Percentiles rank a stretch among this genome's conserved stretches.
phyloP scores from a whole-genome alignment of 2,113 vertebrate species.

The Hydrolagus affinis region DNA sequence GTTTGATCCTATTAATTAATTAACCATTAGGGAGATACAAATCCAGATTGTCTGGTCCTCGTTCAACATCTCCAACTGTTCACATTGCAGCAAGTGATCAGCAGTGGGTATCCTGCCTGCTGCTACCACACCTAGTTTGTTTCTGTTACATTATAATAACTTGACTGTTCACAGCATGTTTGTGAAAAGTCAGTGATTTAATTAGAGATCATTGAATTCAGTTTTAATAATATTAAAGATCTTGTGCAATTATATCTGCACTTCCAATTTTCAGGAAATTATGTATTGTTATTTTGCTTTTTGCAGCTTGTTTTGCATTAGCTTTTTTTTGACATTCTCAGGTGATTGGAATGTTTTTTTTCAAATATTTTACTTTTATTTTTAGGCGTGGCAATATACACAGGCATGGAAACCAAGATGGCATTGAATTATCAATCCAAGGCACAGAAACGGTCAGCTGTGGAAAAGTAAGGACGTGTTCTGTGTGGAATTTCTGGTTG shows the following conservation, averaged over 20 bases:
- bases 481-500: too few relatives aligned
- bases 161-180: not conserved
- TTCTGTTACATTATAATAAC: not conserved
- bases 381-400: conserved; percentile 88
- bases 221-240: not conserved
- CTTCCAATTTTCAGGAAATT: not conserved
- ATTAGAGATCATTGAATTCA: not conserved
- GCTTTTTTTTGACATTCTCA: too few relatives aligned
- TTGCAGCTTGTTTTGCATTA: not conserved
- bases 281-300: not conserved
- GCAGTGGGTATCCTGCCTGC: not conserved
- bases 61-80: too few relatives aligned
- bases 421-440: conserved; percentile 95
- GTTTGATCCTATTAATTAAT: too few relatives aligned
- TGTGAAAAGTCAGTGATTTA: not conserved
- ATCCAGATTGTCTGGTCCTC: too few relatives aligned
- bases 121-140: not conserved
- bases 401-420: conserved; percentile 99
- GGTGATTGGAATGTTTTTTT: not conserved
- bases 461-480: conserved; percentile 79
- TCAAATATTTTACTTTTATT: conserved; percentile 33
- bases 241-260: too few relatives aligned
- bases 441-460: conserved; percentile 94
- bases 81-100: too few relatives aligned
- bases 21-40: too few relatives aligned